A percentile compares a stretch with the other conserved stretches of the same genome.
Conservation (phyloP, 2,888 invertebrate genomes). For the Lochmaea capreae region DNA sequence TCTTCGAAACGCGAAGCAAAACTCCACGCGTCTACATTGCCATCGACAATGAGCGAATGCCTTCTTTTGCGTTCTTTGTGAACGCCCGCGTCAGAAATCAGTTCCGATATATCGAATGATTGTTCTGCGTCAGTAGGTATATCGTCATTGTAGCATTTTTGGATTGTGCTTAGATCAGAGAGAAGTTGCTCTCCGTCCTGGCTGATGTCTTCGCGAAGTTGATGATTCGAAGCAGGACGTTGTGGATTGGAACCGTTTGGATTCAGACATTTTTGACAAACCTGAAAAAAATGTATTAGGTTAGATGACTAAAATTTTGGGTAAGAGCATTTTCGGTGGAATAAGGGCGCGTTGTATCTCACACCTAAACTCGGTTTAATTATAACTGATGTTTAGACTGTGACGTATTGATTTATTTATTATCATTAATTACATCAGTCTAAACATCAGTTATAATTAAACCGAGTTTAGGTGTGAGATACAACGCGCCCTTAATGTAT, state of each 20-base stretch:
- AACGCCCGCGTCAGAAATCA: slow-evolving; percentile 23
- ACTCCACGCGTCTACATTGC: slow-evolving; percentile 65
- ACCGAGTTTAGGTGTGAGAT: too few relatives aligned
- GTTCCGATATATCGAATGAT: slow-evolving; percentile 19
- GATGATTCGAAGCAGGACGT: slow-evolving; percentile 51
- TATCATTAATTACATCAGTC: too few relatives aligned
- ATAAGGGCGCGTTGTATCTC: too few relatives aligned
- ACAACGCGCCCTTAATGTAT: too few relatives aligned
- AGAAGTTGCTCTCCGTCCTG: slow-evolving; percentile 74
- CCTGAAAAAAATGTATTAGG: slow-evolving; percentile 33
- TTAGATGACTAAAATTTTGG: neutral
- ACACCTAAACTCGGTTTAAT: too few relatives aligned
- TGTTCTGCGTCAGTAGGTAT: slow-evolving; percentile 40
- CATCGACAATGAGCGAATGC: slow-evolving; percentile 62
- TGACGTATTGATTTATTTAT: too few relatives aligned
- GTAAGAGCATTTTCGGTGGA: neutral
- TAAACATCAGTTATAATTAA: too few relatives aligned
- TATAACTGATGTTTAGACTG: too few relatives aligned
- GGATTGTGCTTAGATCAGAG: slow-evolving; percentile 69
- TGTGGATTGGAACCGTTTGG: slow-evolving; percentile 17
- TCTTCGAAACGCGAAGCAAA: slow-evolving; percentile 65
- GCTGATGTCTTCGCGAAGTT: slow-evolving; percentile 67
- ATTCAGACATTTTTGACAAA: slow-evolving; percentile 60
- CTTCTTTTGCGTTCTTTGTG: slow-evolving; percentile 68
- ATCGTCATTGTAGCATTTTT: slow-evolving; percentile 66